Base-by-base conservation (phyloP, 2,888 invertebrate genomes). In the Aromia moschata region DNA sequence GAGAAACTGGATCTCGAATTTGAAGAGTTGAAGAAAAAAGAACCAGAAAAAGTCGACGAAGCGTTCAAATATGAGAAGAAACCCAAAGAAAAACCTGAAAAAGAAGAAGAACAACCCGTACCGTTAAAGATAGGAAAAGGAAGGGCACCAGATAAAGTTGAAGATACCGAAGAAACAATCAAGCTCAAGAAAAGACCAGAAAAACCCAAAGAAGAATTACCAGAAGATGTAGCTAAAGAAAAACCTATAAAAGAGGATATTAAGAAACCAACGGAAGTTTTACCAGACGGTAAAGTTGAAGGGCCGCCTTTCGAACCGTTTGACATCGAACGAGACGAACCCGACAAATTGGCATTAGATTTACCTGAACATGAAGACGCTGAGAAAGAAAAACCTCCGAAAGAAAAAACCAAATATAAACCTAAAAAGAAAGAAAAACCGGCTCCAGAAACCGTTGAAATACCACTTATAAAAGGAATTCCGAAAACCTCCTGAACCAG, bases 121-220 rank as follows among this genome's bases (percentile, higher is more conserved):
- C 73, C 80, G 85, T 0, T 85, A 82, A 46, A 85, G 86, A 77
- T 72, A 87, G 18, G 84, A 86, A 80, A 85, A 74, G 85, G 84
- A 1, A 83, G 84, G 67, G 75, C 81, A 11, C 70, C 69, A 11
- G 54, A 63, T 53, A 57, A 67, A 65, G 77, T 80, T 5, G 68
- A 75, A 55, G 81, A 83, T 11, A 73, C 77, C 49, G 77, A 73
- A 12, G 70, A 76, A 2, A 83, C 83, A 25, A 76, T 86, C 0
- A 80, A 79, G 30, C 75, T 86, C 3, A 86, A 84, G 71, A 85
- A 84, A 71, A 78, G 82, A 45, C 84, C 84, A 1, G 70, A 79
- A 46, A 83, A 83, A 65, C 65, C 71, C 33, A 71, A 74, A 16
- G 75, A 74, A 56, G 77, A 75, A 46, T 72, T 55, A 7, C 56